phyloP scores from a whole-genome alignment of 2,797 vertebrate genomes.

The Parambassis ranga region DNA sequence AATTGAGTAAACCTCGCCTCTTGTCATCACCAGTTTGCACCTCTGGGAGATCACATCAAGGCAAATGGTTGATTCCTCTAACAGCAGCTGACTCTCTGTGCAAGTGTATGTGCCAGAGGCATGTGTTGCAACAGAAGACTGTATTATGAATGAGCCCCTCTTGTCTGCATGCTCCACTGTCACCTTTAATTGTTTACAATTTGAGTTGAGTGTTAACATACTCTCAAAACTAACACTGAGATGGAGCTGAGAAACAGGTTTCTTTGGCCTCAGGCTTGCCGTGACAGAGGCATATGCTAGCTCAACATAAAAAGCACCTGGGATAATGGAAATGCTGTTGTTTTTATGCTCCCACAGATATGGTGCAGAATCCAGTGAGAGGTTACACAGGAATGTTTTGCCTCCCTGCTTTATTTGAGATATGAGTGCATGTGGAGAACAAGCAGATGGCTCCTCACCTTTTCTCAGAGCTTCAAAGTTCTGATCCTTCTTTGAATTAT shows the following conservation, averaged over 20 bases:
- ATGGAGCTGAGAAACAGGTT: constrained; percentile 71
- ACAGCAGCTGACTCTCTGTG: constrained; percentile 14
- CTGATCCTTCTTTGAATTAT: constrained; percentile 72
- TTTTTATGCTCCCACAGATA: constrained; percentile 88
- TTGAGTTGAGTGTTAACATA: constrained; percentile 76
- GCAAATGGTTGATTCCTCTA: constrained; percentile 79
- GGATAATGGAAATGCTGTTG: constrained; percentile 79
- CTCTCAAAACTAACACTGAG: constrained; percentile 81
- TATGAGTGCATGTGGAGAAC: constrained; percentile 67
- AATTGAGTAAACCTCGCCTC: constrained; percentile 76
- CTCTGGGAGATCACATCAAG: constrained; percentile 73
- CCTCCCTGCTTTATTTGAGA: constrained; percentile 46
- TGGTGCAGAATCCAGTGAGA: constrained; percentile 63
- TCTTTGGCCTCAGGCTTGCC: constrained; percentile 73
- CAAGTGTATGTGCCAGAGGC: constrained; percentile 76
- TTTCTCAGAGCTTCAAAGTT: constrained; percentile 75
- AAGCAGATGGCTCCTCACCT: constrained; percentile 55
- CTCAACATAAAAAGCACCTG: constrained; percentile 85
- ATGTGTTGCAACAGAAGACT: constrained; percentile 75
- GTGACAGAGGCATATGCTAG: constrained; percentile 82
- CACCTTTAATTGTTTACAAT: constrained; percentile 73
- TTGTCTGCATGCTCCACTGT: constrained; percentile 65
- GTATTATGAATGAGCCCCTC: constrained; percentile 76
- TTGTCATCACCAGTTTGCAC: constrained; percentile 72
- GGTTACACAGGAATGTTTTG: constrained; percentile 67